These are phyloP conservation scores for Platypus cylindrus DNA, from an alignment of 2,888 invertebrate genomes.

Conservation along the genomic window DNA sequence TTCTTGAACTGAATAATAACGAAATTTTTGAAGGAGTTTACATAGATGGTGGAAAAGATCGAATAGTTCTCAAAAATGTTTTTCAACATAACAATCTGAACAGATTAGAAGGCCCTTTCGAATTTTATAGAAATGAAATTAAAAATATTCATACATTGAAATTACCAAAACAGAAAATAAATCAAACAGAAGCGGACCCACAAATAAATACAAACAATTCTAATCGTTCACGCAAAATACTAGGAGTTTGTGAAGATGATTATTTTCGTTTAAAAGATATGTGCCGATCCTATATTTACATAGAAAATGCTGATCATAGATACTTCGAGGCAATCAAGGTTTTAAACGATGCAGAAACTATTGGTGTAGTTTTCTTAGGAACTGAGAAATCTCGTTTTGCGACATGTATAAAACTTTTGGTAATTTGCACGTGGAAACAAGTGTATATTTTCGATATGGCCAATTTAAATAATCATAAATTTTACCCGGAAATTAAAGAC, in stretches of 20 bases:
- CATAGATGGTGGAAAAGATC: constrained; percentile 16
- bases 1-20: constrained; percentile 16
- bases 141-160: constrained; percentile 12
- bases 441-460: constrained; percentile 19
- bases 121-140: constrained; percentile 19
- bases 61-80: constrained; percentile 15
- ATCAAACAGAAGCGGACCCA: constrained; percentile 6
- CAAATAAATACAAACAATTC: neutral
- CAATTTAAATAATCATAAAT: constrained; percentile 13
- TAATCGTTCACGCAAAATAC: constrained; percentile 5
- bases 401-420: constrained; percentile 14
- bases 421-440: constrained; percentile 18
- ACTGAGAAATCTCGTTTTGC: constrained; percentile 14
- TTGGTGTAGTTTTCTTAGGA: constrained; percentile 17
- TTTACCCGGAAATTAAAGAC: constrained; percentile 19
- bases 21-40: constrained; percentile 20
- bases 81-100: constrained; percentile 19
- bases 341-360: constrained; percentile 16
- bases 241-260: constrained; percentile 18
- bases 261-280: constrained; percentile 18
- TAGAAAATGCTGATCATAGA: constrained; percentile 18
- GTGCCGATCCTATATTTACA: constrained; percentile 14
- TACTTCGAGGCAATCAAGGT: constrained; percentile 18
- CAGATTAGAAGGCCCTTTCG: constrained; percentile 15
- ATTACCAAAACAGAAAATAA: no score